Evolutionary conservation across 2,888 invertebrate genomes (phyloP).

Genomic region (Morpho achilles): DNA sequence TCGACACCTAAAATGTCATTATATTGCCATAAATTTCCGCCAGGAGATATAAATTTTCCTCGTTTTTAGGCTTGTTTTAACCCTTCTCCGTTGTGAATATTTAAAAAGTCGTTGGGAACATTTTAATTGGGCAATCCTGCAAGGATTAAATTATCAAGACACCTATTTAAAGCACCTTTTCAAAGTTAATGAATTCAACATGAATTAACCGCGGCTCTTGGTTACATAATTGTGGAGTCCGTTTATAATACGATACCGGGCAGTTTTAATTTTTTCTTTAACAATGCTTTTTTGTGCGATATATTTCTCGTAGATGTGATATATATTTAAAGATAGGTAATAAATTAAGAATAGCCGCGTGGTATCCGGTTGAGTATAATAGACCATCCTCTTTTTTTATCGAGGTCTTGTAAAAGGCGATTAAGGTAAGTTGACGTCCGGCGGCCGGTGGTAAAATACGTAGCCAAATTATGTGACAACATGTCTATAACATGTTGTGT

Average conservation of each 20-base stretch:
- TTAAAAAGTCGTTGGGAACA: conserved; percentile 77
- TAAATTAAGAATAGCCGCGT: too few relatives aligned
- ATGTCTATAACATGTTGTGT: too few relatives aligned
- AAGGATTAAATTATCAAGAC: conserved; percentile 79
- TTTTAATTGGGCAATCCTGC: conserved; percentile 75
- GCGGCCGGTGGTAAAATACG: too few relatives aligned
- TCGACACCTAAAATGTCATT: conserved; percentile 76
- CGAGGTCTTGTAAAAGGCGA: too few relatives aligned
- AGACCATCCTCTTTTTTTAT: too few relatives aligned
- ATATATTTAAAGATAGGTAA: too few relatives aligned
- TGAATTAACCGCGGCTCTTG: conserved; percentile 55
- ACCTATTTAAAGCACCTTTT: conserved; percentile 69
- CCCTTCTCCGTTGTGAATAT: conserved; percentile 69
- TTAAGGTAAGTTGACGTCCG: too few relatives aligned
- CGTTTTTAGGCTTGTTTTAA: conserved; percentile 66
- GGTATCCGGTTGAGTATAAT: too few relatives aligned
- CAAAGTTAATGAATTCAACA: conserved; percentile 75
- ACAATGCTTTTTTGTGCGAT: too few relatives aligned
- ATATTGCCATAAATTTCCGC: conserved; percentile 64
- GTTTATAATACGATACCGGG: neutral
- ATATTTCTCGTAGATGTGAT: too few relatives aligned
- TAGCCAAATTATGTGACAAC: too few relatives aligned
- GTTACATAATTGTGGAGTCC: conserved; percentile 29
- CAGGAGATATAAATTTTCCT: conserved; percentile 65
- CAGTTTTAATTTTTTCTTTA: too few relatives aligned